These are phyloP conservation scores for Bufotes viridis DNA, from an alignment of 2,797 vertebrate genomes.

Conservation along the genomic window DNA sequence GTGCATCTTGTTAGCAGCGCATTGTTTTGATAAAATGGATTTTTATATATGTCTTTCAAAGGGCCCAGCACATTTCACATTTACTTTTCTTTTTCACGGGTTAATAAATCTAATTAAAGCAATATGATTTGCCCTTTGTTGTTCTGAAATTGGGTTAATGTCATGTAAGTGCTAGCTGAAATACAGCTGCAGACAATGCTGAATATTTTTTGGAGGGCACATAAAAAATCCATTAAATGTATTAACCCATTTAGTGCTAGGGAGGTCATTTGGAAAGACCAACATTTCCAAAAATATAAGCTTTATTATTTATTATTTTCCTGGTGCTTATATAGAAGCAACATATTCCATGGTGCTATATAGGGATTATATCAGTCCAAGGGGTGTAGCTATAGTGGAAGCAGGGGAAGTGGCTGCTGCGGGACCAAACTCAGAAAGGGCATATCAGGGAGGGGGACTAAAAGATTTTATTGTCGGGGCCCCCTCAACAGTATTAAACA, in stretches of 20 bases:
- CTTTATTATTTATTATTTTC: neutral
- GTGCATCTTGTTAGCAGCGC: constrained; percentile 47
- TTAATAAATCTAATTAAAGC: constrained; percentile 56
- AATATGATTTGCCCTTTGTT: constrained; percentile 50
- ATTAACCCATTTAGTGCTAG: neutral
- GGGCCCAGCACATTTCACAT: constrained; percentile 30
- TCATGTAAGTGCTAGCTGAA: constrained; percentile 41
- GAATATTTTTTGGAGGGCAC: constrained; percentile 12
- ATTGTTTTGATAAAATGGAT: constrained; percentile 59
- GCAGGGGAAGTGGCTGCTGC: too few species aligned
- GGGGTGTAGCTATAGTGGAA: too few species aligned
- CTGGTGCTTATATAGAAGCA: too few species aligned
- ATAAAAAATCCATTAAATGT: neutral
- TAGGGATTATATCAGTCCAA: too few species aligned
- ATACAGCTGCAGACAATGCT: constrained; percentile 25
- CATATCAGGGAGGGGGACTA: too few species aligned
- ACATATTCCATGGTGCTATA: too few species aligned
- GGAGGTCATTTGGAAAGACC: too few species aligned
- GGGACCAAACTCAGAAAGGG: too few species aligned
- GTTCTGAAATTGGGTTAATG: constrained; percentile 39
- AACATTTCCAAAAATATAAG: neutral
- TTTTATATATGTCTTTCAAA: constrained; percentile 55
- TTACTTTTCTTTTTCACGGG: constrained; percentile 47
- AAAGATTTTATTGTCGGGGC: too few species aligned
- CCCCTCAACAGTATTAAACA: too few species aligned